Percentiles rank a stretch among this genome's conserved stretches.
phyloP scores from a whole-genome alignment of 92 coral and sea anemone species.

The Epizoanthus illoricatus region DNA sequence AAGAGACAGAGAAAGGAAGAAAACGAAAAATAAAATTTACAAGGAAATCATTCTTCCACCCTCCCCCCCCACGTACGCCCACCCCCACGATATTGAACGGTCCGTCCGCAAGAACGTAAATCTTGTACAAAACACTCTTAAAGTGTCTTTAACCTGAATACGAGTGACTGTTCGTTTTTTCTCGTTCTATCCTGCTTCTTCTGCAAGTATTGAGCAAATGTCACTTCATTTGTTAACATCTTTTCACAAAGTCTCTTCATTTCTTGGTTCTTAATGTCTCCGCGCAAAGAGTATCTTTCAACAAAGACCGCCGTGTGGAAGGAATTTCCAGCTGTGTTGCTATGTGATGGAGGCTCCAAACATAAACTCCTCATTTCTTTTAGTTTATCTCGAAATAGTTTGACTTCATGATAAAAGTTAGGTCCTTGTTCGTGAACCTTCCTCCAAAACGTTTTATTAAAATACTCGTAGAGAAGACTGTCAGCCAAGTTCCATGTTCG shows the following conservation, averaged over 20 bases:
- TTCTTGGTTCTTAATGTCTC: slow-evolving; percentile 46
- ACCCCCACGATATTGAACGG: no score
- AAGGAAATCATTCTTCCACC: no score
- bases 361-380: slow-evolving; percentile 48
- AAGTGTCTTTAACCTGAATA: no score
- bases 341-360: slow-evolving; percentile 39
- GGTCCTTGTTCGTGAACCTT: slow-evolving; percentile 70
- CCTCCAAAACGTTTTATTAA: slow-evolving; percentile 74
- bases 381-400: slow-evolving; percentile 54
- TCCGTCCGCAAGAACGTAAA: no score
- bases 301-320: slow-evolving; percentile 64
- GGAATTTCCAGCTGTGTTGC: slow-evolving; percentile 56
- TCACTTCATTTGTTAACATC: slow-evolving; percentile 74
- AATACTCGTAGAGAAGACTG: slow-evolving; percentile 40
- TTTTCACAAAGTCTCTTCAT: slow-evolving; percentile 56
- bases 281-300: slow-evolving; percentile 60
- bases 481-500: slow-evolving; percentile 43
- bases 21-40: no score
- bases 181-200: slow-evolving; percentile 32
- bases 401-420: slow-evolving; percentile 57
- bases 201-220: slow-evolving; percentile 64
- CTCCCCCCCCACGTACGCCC: no score
- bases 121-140: no score
- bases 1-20: no score
- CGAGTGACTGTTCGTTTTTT: slow-evolving; percentile 21